Evolutionary conservation across 2,113 vertebrate genomes (phyloP), one percentile per base, ranked within the genome.

Genomic region (Ptilorrhoa leucosticta): DNA sequence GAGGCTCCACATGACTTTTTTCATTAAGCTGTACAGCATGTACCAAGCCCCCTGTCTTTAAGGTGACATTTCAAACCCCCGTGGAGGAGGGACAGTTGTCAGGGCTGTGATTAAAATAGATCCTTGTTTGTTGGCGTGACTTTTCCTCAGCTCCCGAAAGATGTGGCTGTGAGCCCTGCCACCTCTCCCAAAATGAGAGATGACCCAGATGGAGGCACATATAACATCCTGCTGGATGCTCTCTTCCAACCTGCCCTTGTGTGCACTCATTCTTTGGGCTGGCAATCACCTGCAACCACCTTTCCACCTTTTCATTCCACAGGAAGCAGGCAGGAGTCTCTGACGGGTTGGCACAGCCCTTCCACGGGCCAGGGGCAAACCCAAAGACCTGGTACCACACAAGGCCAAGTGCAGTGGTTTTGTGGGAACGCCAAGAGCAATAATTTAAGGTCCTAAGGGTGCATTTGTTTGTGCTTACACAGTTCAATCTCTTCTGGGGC

Each of bases 21-120:
- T 83, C 89, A 68, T 94, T 84, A 83, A 93, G 57, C 83, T 64
- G 92, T 82, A 96, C 93, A 89, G 93, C 82, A 92, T 37, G 90
- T 95, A 76, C 90, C 79, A 78, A 90, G 90, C 54, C 92, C 91
- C 48, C 83, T 57, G 90, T 84, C 76, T 94, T 83, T 70, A 63
- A 50, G 63, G 53, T 95, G 87, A 95, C 90, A 96, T 95, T 96
- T 91, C 81, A 87, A 90, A 66, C 40, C 58, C 84, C 71, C 0
- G 1, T 13, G 48, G 86, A 89, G 75, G 45, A 93, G 63, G 83
- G 83, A 83, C 81, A 90, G 84, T 93, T 94, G 95, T 91, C 89
- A 78, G 75, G 72, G 63, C 73, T 50, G 42, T 19, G 51, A 87
- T 83, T 88, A 91, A 94, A 96, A 95, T 93, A 94, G 84, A 72